Conservation (phyloP, 2,113 vertebrate species). For the Platycercus adscitus region DNA sequence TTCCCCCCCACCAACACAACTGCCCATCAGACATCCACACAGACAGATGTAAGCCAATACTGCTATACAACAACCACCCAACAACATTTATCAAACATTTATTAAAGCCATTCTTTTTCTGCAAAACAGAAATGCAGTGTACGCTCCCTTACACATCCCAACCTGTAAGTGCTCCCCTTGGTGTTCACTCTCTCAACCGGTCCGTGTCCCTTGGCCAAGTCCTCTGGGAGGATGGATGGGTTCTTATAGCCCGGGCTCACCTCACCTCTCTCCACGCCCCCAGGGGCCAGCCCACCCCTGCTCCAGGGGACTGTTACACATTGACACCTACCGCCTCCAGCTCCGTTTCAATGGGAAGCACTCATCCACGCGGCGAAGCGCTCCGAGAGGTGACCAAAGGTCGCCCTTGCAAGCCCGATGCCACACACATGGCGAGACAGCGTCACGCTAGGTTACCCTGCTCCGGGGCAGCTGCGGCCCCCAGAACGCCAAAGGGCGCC, state of each 20-base stretch:
- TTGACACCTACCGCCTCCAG: neutral
- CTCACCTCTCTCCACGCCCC: neutral
- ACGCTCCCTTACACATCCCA: neutral
- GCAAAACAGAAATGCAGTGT: fast-evolving
- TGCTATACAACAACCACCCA: neutral
- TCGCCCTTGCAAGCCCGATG: neutral
- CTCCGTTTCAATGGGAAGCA: neutral
- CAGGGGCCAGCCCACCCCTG: neutral
- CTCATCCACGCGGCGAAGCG: neutral
- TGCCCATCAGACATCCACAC: neutral
- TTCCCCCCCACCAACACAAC: fast-evolving
- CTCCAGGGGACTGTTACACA: neutral
- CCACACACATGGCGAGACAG: fast-evolving
- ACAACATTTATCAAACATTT: neutral
- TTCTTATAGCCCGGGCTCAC: neutral
- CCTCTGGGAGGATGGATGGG: neutral
- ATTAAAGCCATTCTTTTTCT: too few relatives aligned
- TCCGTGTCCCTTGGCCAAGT: neutral
- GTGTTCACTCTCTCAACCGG: fast-evolving
- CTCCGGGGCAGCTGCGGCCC: neutral
- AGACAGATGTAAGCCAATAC: neutral
- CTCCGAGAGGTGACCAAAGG: neutral
- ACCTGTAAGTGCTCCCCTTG: neutral
- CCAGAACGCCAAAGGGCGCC: fast-evolving
- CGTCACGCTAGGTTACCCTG: fast-evolving